Evolutionary conservation across 2,797 vertebrate genomes (phyloP).

Genomic region (Rhinichthys osculus): DNA sequence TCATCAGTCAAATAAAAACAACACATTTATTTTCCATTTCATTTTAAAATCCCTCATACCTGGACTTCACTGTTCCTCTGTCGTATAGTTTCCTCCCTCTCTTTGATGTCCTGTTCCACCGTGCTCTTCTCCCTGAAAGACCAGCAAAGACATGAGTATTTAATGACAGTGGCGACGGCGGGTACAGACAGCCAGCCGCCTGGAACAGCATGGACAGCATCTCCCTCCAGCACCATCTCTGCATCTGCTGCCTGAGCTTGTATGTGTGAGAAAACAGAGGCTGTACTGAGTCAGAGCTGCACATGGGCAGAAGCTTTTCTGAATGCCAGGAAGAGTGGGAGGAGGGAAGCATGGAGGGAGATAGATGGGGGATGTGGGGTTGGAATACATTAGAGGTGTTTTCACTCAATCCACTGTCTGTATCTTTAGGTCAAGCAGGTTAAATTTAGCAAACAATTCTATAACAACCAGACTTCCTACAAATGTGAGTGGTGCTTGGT

Average conservation of each 20-base stretch:
- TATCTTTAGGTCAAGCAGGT: neutral
- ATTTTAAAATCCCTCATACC: slow-evolving; percentile 74
- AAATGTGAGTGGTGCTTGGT: neutral
- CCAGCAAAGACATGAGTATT: slow-evolving; percentile 94
- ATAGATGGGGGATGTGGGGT: slow-evolving; percentile 52
- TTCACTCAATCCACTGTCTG: slow-evolving; percentile 48
- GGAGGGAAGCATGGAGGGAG: neutral
- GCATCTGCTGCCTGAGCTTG: slow-evolving; percentile 41
- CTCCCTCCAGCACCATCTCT: slow-evolving; percentile 72
- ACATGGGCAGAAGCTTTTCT: slow-evolving; percentile 57
- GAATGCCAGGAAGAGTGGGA: slow-evolving; percentile 3
- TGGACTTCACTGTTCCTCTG: slow-evolving; percentile 91
- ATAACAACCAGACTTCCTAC: neutral
- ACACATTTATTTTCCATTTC: too few relatives aligned
- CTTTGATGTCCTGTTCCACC: slow-evolving; percentile 95
- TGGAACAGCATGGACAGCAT: slow-evolving; percentile 65
- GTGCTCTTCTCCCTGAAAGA: slow-evolving; percentile 92
- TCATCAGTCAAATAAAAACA: neutral
- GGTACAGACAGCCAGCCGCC: slow-evolving; percentile 79
- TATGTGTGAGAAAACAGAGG: slow-evolving; percentile 20
- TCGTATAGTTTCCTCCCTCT: slow-evolving; percentile 93
- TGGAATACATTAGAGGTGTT: slow-evolving; percentile 58
- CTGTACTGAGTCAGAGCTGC: slow-evolving; percentile 29
- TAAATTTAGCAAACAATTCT: neutral
- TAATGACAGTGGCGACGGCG: slow-evolving; percentile 85